These are phyloP conservation scores for Datnioides undecimradiatus DNA, from an alignment of 2,113 vertebrate genomes.

Conservation along the genomic window DNA sequence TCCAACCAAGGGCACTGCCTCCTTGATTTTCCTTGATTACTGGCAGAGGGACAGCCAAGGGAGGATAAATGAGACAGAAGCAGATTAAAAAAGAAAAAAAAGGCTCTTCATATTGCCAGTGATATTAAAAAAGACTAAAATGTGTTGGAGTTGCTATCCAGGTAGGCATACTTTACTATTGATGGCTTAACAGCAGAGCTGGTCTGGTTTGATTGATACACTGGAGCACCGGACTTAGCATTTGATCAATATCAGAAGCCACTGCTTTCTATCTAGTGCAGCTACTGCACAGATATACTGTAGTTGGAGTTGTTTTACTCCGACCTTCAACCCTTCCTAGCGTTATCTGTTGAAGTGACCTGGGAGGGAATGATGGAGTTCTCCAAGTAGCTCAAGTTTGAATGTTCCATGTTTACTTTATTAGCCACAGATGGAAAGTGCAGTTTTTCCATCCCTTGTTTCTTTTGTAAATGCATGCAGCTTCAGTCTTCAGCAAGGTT, in stretches of 20 bases:
- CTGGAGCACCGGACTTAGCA: constrained; percentile 35
- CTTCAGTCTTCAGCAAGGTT: constrained; percentile 18
- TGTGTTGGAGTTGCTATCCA: constrained; percentile 19
- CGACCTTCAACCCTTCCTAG: constrained; percentile 22
- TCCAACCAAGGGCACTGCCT: constrained; percentile 64
- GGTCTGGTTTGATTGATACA: constrained; percentile 60
- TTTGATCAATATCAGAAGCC: constrained; percentile 66
- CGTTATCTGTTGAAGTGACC: constrained; percentile 23
- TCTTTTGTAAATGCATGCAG: not conserved
- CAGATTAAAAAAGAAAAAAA: constrained; percentile 37
- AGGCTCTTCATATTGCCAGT: not conserved
- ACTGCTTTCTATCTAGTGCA: constrained; percentile 50
- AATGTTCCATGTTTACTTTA: constrained; percentile 7
- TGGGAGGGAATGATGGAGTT: not conserved
- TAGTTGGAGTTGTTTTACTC: constrained; percentile 36
- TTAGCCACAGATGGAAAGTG: not conserved
- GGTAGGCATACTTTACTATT: constrained; percentile 1
- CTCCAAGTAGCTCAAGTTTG: not conserved
- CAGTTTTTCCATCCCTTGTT: not conserved
- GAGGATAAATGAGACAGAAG: constrained; percentile 31
- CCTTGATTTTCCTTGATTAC: constrained; percentile 57
- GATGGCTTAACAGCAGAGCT: constrained; percentile 24
- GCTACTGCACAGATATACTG: constrained; percentile 32
- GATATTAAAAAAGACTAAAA: constrained; percentile 13
- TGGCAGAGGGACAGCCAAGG: constrained; percentile 12